These are phyloP conservation scores for Mythimna ferrago DNA, from an alignment of 2,888 invertebrate species.

Conservation along the genomic window DNA sequence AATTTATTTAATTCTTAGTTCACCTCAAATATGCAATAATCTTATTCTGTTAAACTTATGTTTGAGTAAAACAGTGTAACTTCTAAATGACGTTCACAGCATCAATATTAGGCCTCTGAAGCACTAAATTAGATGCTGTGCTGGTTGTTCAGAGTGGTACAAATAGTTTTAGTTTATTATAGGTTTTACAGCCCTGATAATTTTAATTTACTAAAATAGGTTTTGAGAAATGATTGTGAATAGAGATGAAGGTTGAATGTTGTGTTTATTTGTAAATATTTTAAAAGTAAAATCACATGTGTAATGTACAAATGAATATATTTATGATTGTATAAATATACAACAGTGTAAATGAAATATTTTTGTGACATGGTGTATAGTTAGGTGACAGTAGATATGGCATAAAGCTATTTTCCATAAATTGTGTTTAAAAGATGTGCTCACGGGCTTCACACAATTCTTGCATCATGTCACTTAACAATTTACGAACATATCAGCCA, in stretches of 20 bases:
- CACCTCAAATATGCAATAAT: constrained; percentile 65
- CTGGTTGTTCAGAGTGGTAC: constrained; percentile 51
- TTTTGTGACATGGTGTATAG: constrained; percentile 89
- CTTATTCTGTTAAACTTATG: constrained; percentile 64
- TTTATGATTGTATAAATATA: constrained; percentile 84
- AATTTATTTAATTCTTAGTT: constrained; percentile 42
- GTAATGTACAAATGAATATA: constrained; percentile 89
- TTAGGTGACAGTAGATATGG: constrained; percentile 76
- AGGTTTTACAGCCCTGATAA: constrained; percentile 84
- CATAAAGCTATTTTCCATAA: constrained; percentile 82
- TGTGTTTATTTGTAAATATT: constrained; percentile 88
- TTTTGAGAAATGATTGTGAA: constrained; percentile 76
- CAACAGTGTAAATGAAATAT: constrained; percentile 84
- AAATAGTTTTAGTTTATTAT: constrained; percentile 75
- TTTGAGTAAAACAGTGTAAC: constrained; percentile 55
- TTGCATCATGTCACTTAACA: constrained; percentile 84
- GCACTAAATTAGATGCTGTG: constrained; percentile 38
- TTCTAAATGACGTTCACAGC: constrained; percentile 40
- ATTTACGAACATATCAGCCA: constrained; percentile 84
- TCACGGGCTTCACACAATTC: constrained; percentile 84
- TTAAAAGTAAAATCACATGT: constrained; percentile 81
- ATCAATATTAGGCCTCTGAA: not conserved
- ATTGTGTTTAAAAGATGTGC: constrained; percentile 75
- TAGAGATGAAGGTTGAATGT: constrained; percentile 81
- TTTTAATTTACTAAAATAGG: constrained; percentile 74